Evolutionary conservation across 2,113 vertebrate species (phyloP).

Genomic region (Uria aalge): DNA sequence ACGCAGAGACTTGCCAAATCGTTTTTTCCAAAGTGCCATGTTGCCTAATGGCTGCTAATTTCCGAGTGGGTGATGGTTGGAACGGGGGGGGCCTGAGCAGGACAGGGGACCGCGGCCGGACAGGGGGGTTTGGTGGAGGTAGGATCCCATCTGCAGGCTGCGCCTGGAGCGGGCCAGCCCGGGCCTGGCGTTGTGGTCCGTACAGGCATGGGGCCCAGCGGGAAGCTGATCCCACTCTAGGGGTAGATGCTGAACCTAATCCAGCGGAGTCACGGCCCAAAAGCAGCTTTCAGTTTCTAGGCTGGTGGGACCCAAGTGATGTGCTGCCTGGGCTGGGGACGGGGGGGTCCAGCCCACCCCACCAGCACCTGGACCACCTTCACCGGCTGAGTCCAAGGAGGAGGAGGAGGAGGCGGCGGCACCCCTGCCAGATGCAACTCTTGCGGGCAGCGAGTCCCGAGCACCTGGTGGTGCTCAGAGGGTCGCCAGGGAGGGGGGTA

Average conservation of each 20-base stretch:
- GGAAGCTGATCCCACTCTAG: not conserved
- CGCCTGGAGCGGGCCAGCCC: rapidly evolving
- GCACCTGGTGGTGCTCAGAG: not conserved
- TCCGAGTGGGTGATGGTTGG: not conserved
- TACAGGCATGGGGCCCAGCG: not conserved
- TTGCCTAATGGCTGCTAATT: not conserved
- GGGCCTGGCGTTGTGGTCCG: not conserved
- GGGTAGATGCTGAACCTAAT: not conserved
- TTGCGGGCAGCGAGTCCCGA: rapidly evolving
- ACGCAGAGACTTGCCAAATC: not conserved
- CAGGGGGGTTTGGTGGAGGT: not conserved
- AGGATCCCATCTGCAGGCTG: no score
- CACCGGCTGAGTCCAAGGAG: rapidly evolving
- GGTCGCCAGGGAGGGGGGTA: not conserved
- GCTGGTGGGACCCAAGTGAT: not conserved
- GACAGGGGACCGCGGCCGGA: rapidly evolving
- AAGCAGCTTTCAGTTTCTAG: not conserved
- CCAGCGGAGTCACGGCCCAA: not conserved
- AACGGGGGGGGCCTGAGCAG: not conserved
- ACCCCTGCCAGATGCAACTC: not conserved
- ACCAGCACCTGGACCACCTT: not conserved
- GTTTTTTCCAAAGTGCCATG: not conserved
- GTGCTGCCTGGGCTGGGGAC: no score
- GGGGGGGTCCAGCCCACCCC: not conserved
- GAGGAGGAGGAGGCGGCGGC: not conserved